phyloP scores from a whole-genome alignment of 2,888 invertebrate species.

The Nemotelus pantherinus region DNA sequence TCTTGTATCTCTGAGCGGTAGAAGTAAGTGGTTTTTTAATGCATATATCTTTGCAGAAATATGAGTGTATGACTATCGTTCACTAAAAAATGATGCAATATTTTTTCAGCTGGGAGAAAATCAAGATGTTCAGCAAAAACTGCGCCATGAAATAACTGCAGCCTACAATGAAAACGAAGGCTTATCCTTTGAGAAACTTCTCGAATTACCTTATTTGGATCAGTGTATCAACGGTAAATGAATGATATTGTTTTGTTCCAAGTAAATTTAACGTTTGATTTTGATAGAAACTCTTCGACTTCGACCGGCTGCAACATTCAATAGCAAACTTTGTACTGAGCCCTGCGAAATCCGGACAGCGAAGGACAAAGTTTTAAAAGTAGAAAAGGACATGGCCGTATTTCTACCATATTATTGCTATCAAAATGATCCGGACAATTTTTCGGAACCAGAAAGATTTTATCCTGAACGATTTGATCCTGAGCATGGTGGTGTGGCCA shows the following conservation, averaged over 20 bases:
- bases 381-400: constrained; percentile 55
- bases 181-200: constrained; percentile 55
- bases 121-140: constrained; percentile 54
- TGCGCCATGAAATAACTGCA: constrained; percentile 56
- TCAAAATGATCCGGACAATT: constrained; percentile 58
- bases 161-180: constrained; percentile 52
- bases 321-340: constrained; percentile 57
- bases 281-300: constrained; percentile 58
- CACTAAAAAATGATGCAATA: too few relatives aligned
- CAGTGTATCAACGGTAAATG: constrained; percentile 56
- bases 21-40: too few relatives aligned
- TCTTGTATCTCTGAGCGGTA: too few relatives aligned
- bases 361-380: constrained; percentile 54
- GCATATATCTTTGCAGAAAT: too few relatives aligned
- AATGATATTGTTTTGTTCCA: background rate
- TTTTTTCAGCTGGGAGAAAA: constrained; percentile 53
- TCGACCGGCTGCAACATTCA: constrained; percentile 54
- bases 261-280: background rate
- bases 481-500: constrained; percentile 57
- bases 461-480: constrained; percentile 59
- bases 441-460: constrained; percentile 56
- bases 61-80: too few relatives aligned
- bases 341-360: constrained; percentile 52
- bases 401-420: constrained; percentile 56
- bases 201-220: constrained; percentile 57